Base-by-base conservation (phyloP, 2,888 invertebrate genomes). In the Ommatoiulus sabulosus region DNA sequence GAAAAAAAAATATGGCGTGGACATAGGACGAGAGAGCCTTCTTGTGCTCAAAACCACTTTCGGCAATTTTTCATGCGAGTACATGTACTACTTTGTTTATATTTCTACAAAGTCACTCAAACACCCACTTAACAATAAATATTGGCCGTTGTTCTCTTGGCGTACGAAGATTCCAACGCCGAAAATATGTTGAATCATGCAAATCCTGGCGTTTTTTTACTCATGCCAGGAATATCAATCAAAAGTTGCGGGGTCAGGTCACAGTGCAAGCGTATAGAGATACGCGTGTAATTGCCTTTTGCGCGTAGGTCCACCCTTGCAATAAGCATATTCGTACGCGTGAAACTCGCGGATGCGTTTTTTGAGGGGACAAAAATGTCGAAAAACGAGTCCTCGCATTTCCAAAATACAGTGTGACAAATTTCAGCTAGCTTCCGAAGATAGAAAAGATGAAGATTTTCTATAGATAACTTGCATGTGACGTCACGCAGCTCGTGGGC, bases 171-270 rank as follows among this genome's bases (percentile, higher is more conserved):
- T 72, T 72, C 72, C 72, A 72, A 24, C 72, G 10, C 72, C 72
- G 72, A 72, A 72, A 72, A 72, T 72, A 72, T 72, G 72, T 72
- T 72, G 72, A 72, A 72, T 72, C 72, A 72, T 72, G 72, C 72
- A 72, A 72, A 72, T 72, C 72, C 24, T 72, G 24, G 72, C 72
- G 7, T 10, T 20, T 63, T 72, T 20, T 52, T 52, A 15, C 35
- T 52, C 17, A 52, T 72, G 10, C 72, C 72, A 72, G 72, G 72
- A 72, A 72, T 72, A 72, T 72, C 72, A 72, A 72, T 72, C 72
- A 72, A 72, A 72, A 24, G 24, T 24, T 20, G 6, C 20, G 72
- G 24, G 72, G 72, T 72, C 72, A 72, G 72, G 72, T 72, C 72
- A 20, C 72, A 72, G 72, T 72, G 72, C 72, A 72, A 72, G 72